Evolutionary conservation across 2,113 vertebrate species (phyloP).

Genomic region (Hippolais icterina): DNA sequence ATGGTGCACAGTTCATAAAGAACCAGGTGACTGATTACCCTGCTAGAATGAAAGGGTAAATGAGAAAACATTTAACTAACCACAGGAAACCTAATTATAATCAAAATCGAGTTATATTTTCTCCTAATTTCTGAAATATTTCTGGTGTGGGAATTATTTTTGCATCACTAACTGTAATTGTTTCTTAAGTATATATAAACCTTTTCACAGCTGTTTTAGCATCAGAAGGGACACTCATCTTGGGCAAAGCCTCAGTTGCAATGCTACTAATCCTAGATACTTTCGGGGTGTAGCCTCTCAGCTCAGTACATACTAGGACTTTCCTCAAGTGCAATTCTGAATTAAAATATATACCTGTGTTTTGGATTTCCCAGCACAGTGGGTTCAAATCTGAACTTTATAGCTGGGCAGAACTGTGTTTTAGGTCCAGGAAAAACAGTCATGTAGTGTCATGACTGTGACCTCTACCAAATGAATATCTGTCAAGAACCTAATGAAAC

Average conservation of each 20-base stretch:
- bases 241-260: background rate
- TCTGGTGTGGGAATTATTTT: constrained; percentile 33
- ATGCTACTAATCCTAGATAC: background rate
- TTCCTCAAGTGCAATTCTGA: background rate
- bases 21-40: constrained; percentile 24
- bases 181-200: constrained; percentile 6
- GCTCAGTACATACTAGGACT: background rate
- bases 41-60: constrained; percentile 9
- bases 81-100: constrained; percentile 36
- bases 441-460: background rate
- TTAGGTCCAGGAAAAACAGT: background rate
- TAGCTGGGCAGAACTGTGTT: background rate
- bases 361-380: background rate
- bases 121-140: constrained; percentile 32
- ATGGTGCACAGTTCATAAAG: constrained; percentile 18
- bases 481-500: background rate
- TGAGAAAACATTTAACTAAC: constrained; percentile 65
- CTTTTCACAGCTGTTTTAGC: background rate
- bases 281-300: background rate
- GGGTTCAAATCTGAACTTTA: background rate
- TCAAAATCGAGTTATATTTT: constrained; percentile 14
- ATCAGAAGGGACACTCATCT: background rate
- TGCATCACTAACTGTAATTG: constrained; percentile 28
- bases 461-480: background rate
- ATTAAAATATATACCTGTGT: background rate